Evolutionary conservation across 2,113 vertebrate genomes (phyloP), one percentile per base, ranked within the genome.

Genomic region (Embiotoca jacksoni): DNA sequence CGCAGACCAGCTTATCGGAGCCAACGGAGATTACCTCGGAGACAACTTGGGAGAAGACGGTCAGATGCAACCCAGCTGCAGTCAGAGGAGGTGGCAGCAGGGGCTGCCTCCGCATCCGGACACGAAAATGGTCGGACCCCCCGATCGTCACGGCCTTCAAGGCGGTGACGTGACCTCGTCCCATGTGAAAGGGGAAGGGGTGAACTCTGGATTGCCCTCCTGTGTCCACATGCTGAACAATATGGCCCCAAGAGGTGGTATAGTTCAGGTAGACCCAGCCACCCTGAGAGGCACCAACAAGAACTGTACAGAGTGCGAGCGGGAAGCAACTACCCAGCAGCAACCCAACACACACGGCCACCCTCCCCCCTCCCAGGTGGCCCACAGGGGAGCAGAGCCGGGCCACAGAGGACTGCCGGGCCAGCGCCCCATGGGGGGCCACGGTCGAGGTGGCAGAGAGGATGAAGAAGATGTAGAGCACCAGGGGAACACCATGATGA

Each of bases 191-290:
- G 93, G 90, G 30, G 94, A 95, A 61, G 92, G 41, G 9, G 86
- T 91, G 50, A 90, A 82, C 72, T 81, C 91, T 37, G 85, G 46
- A 13, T 72, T 95, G 71, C 68, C 92, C 15, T 90, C 94, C 46
- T 95, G 94, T 56, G 90, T 93, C 66, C 95, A 95, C 78, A 92
- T 94, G 87, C 87, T 94, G 16, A 94, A 92, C 81, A 92, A 69
- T 80, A 77, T 94, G 83, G 85, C 93, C 53, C 86, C 93, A 36
- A 89, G 93, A 78, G 93, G 94, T 4, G 92, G 95, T 0, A 8
- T 97, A 74, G 96, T 95, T 74, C 97, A 97, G 93, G 96, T 97
- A 0, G 97, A 98, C 85, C 96, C 97, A 2, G 92, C 93, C 53
- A 58, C 91, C n/a, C 95, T 97, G 70, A 64, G 95, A 90, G 91